Percentiles rank a stretch among this genome's conserved stretches.
These are phyloP conservation scores for Fratercula arctica DNA, from an alignment of 2,797 vertebrate genomes.

Conservation along the genomic window DNA sequence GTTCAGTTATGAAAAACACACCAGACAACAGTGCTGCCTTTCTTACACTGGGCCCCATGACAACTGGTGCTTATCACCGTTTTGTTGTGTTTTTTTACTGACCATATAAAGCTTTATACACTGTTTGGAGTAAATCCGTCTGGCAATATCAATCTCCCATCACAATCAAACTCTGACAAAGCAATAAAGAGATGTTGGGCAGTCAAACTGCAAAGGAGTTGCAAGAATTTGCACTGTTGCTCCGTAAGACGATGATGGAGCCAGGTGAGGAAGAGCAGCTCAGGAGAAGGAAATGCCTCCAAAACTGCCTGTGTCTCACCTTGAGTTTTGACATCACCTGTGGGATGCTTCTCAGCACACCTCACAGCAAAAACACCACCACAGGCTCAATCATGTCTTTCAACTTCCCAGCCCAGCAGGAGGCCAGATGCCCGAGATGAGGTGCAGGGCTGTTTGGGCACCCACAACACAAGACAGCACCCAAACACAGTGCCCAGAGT, in stretches of 20 bases:
- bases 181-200: background rate
- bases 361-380: background rate
- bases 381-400: background rate
- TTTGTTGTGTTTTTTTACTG: background rate
- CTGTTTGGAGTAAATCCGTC: background rate
- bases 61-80: background rate
- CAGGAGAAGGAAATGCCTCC: background rate
- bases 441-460: background rate
- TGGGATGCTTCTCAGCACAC: background rate
- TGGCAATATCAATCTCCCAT: background rate
- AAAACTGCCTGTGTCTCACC: background rate
- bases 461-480: background rate
- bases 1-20: background rate
- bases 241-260: accelerated
- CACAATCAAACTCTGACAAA: background rate
- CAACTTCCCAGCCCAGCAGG: background rate
- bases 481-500: background rate
- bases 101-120: background rate
- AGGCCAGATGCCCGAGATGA: background rate
- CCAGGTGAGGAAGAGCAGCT: background rate
- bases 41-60: no score
- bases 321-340: background rate
- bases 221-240: background rate
- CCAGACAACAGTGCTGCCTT: background rate
- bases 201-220: background rate